These are phyloP conservation scores for Drosophila meridionalis DNA, from an alignment of 2,888 invertebrate species.

Conservation along the genomic window DNA sequence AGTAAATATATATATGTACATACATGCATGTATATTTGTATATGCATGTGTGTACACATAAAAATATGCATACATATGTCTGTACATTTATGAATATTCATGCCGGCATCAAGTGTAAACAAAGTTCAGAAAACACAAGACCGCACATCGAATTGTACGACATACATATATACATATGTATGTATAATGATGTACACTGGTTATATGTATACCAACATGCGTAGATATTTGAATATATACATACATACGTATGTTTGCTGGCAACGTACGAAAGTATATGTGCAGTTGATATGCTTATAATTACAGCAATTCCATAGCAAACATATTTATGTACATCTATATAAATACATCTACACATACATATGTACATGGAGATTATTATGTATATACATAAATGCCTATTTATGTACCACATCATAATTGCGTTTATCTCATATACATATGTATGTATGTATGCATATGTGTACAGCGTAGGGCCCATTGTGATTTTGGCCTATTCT, in stretches of 20 bases:
- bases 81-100: neutral
- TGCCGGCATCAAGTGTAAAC: conserved; percentile 53
- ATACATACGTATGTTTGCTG: neutral
- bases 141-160: conserved; percentile 1
- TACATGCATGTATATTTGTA: neutral
- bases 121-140: conserved; percentile 13
- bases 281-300: no score
- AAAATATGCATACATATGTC: neutral
- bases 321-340: neutral
- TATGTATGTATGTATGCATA: neutral
- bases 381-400: neutral
- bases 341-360: conserved; percentile 3
- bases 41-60: neutral
- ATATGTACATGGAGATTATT: neutral
- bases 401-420: neutral
- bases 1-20: neutral
- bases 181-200: neutral
- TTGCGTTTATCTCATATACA: neutral
- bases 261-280: no score
- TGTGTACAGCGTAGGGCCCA: no score
- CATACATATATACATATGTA: neutral
- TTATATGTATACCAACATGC: neutral
- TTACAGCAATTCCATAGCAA: no score
- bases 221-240: neutral
- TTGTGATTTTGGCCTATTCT: neutral